Evolutionary conservation across 2,797 vertebrate genomes (phyloP).

Genomic region (Melanotaenia trifasciata): DNA sequence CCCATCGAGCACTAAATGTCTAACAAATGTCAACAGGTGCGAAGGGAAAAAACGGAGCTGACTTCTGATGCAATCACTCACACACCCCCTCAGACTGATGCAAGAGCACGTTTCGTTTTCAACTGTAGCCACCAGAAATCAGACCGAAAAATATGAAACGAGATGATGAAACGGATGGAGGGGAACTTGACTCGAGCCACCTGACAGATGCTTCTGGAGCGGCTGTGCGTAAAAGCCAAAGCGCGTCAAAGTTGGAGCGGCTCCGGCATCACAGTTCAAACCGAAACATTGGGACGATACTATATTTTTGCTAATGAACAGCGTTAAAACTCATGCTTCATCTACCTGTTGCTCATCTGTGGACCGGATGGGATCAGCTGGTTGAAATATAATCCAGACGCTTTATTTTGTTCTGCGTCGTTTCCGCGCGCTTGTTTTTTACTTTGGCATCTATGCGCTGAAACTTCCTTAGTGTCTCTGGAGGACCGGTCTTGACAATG

Average conservation of each 20-base stretch:
- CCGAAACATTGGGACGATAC: neutral
- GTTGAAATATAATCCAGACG: conserved; percentile 75
- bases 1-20: conserved; percentile 49
- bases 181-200: conserved; percentile 24
- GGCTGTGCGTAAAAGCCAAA: conserved; percentile 41
- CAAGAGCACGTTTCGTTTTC: neutral
- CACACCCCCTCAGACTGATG: conserved; percentile 10
- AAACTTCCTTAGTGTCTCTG: conserved; percentile 51
- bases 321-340: neutral
- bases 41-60: conserved; percentile 10
- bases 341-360: conserved; percentile 79
- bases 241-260: conserved; percentile 18
- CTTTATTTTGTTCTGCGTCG: conserved; percentile 25
- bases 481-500: conserved; percentile 70
- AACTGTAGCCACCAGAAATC: neutral
- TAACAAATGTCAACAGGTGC: conserved; percentile 80
- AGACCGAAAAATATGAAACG: neutral
- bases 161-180: neutral
- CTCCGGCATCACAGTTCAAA: neutral
- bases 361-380: conserved; percentile 42
- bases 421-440: conserved; percentile 38
- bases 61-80: conserved; percentile 61
- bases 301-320: neutral
- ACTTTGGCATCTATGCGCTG: conserved; percentile 20
- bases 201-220: conserved; percentile 7